Evolutionary conservation across 2,113 vertebrate species (phyloP), one percentile per base, ranked within the genome.

Genomic region (Pelecanus crispus): DNA sequence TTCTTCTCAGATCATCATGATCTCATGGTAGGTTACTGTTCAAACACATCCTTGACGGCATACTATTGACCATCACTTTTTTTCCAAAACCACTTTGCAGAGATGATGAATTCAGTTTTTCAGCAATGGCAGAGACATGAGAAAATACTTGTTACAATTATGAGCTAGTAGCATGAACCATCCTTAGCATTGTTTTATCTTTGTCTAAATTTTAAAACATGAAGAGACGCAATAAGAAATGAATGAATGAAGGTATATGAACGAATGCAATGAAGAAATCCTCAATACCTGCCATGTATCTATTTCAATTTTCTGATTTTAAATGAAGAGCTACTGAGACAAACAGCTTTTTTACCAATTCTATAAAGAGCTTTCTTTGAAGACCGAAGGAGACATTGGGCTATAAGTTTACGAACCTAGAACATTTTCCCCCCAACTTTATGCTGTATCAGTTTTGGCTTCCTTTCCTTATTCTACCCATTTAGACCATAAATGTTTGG

Each of bases 401-500:
- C 63, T 10, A 21, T 9, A 42, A 70, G 47, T 81, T 74, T 50
- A 87, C 2, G 4, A 71, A 59, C 19, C 11, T 26, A 47, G 21
- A 2, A 3, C 26, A 79, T 52, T 40, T 91, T 74, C 32, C 66
- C 59, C 70, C 62, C 16, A 78, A 34, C 38, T 66, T 73, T 14
- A 87, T 12, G n/a, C 34, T 85, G 12, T 58, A n/a, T n/a, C 47
- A 66, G 14, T 58, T 92, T 77, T 74, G 29, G 20, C 42, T 79
- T 92, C 45, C 62, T 77, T 55, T 80, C 68, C 49, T 67, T 67
- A 10, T 56, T 77, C 34, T 68, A 7, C 18, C 20, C 28, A 40
- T 80, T 86, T 26, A 66, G 70, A 73, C 49, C 0, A 0, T 9
- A 58, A 71, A 6, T 0, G 7, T 34, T 82, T 52, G 25, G 34